Evolutionary conservation across 2,113 vertebrate genomes (phyloP), one percentile per base, ranked within the genome.

Genomic region (Xyliphius kryptos): DNA sequence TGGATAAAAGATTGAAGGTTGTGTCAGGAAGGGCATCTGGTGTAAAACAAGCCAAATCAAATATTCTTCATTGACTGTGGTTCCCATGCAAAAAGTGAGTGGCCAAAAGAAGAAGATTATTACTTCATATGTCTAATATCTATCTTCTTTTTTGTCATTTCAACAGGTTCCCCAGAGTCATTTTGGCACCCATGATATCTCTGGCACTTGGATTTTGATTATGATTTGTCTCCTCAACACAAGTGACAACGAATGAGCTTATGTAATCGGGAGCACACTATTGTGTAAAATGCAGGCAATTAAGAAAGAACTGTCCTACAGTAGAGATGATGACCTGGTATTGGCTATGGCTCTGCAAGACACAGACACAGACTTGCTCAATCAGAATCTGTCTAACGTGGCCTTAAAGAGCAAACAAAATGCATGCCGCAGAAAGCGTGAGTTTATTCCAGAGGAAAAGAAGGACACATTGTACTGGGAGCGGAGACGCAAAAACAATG

Each of bases 381-480:
- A 72, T 38, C 79, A 77, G 48, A 77, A 74, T 14, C 64, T 79
- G 36, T 69, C 84, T 5, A 20, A 46, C 5, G 2, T 78, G 48
- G 71, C 83, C 2, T 81, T 82, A 61, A 94, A 91, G 68, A 79
- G 60, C 66, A 95, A 94, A 65, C 70, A 74, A 79, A 68, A 84
- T 58, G 1, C 72, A 75, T 94, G 92, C 69, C 89, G 94, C 32
- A 86, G 94, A 70, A 96, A 97, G 70, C 77, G 94, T 15, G 95
- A 97, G 71, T 98, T 98, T 67, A 98, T 96, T 77, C 94, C 95
- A 0, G 91, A 97, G 2, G 95, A 97, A 65, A 98, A 94, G 81
- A 98, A 98, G 68, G 95, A 98, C 80, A 90, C 77, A 1, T 74
- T 91, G 71, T 98, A 98, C 32, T 98, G 95, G 95, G 95, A 97